Conservation (phyloP, 2,797 vertebrate genomes). For the Anas capensis region DNA sequence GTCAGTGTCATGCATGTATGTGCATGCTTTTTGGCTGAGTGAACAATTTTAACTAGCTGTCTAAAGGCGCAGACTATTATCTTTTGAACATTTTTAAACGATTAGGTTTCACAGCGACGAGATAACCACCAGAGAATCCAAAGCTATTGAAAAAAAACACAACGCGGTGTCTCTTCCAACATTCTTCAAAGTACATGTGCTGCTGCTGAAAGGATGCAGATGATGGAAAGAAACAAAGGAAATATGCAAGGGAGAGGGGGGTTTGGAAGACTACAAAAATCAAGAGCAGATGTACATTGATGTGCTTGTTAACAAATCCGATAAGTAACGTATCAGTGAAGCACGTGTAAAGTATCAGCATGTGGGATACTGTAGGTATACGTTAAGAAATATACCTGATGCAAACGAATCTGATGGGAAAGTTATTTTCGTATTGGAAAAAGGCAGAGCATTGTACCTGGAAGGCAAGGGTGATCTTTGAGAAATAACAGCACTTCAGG, state of each 20-base stretch:
- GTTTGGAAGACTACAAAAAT: not conserved
- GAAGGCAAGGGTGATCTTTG: not conserved
- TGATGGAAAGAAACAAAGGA: not conserved
- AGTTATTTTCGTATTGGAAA: not conserved
- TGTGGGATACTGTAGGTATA: not conserved
- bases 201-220: conserved; percentile 5
- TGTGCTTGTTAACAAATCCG: not conserved
- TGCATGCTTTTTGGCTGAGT: not conserved
- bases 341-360: not conserved
- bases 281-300: not conserved
- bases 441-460: not conserved
- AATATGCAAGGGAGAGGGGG: not conserved
- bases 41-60: conserved; percentile 38
- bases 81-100: not conserved
- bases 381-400: not conserved
- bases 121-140: not conserved
- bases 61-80: not conserved
- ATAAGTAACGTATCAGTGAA: not conserved
- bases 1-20: not conserved
- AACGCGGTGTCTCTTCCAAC: not conserved
- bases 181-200: rapidly evolving
- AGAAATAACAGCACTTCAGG: not conserved
- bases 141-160: not conserved
- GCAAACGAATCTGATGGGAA: not conserved
- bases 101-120: not conserved